Evolutionary conservation across 2,888 invertebrate genomes (phyloP).

Genomic region (Spilarctia lutea): DNA sequence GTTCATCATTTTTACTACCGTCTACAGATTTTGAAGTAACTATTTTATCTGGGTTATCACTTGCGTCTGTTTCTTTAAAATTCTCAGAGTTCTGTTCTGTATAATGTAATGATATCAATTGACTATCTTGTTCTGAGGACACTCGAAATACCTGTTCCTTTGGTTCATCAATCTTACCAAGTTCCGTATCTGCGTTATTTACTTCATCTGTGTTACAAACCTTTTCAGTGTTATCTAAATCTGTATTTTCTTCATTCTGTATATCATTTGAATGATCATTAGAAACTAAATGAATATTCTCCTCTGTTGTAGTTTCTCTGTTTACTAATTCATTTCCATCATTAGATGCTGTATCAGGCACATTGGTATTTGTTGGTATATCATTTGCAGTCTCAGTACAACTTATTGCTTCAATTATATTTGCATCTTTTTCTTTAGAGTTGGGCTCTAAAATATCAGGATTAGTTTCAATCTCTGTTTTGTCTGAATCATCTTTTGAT

Average conservation of each 20-base stretch:
- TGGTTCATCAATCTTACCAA: constrained; percentile 11
- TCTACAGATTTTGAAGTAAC: constrained; percentile 31
- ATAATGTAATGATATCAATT: constrained; percentile 43
- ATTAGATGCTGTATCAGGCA: constrained; percentile 13
- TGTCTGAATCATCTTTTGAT: background rate
- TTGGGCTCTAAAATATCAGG: constrained; percentile 14
- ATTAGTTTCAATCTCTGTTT: constrained; percentile 11
- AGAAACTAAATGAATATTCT: constrained; percentile 49
- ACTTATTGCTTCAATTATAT: constrained; percentile 24
- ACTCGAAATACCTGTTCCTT: constrained; percentile 13
- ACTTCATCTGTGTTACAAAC: constrained; percentile 25
- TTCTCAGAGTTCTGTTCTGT: constrained; percentile 35
- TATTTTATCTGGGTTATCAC: constrained; percentile 2
- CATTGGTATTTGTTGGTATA: constrained; percentile 8
- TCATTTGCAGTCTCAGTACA: constrained; percentile 22
- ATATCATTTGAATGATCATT: constrained; percentile 51
- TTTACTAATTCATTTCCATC: constrained; percentile 11
- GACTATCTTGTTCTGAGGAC: constrained; percentile 44
- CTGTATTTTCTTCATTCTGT: constrained; percentile 48
- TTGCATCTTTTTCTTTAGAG: constrained; percentile 4
- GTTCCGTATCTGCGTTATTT: constrained; percentile 15
- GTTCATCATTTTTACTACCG: constrained; percentile 46
- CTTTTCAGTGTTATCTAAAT: constrained; percentile 24
- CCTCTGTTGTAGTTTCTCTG: constrained; percentile 37
- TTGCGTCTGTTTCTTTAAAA: constrained; percentile 9